These are phyloP conservation scores for Himalopsyche phryganea DNA, from an alignment of 1,140 invertebrate genomes.

Conservation along the genomic window DNA sequence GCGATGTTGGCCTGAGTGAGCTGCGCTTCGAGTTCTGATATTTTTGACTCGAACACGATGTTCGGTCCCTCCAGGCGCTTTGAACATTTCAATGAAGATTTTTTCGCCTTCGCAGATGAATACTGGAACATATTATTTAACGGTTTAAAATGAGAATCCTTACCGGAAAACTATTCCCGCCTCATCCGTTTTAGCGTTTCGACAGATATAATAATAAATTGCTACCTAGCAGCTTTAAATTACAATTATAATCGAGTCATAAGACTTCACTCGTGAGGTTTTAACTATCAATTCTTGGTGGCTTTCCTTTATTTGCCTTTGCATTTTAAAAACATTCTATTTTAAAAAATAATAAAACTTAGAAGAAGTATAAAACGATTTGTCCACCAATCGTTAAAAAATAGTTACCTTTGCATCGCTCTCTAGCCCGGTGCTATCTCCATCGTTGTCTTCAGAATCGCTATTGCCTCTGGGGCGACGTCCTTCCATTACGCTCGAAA, in stretches of 20 bases:
- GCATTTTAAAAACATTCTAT: too few species aligned
- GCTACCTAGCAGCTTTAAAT: not conserved
- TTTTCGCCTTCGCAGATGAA: conserved; percentile 31
- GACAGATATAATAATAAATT: too few species aligned
- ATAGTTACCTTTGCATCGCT: conserved; percentile 45
- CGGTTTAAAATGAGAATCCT: too few species aligned
- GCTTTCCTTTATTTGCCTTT: too few species aligned
- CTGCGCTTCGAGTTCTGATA: conserved; percentile 79
- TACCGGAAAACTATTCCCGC: conserved; percentile 4
- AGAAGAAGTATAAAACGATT: too few species aligned
- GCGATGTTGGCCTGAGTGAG: conserved; percentile 73
- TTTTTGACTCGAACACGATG: conserved; percentile 76
- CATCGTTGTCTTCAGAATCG: conserved; percentile 51
- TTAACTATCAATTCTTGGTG: too few species aligned
- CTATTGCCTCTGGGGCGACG: conserved; percentile 37
- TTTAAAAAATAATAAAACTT: too few species aligned
- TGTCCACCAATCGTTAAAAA: too few species aligned
- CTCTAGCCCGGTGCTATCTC: conserved; percentile 46
- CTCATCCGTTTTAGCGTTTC: not conserved
- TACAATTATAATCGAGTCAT: too few species aligned
- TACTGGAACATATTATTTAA: conserved; percentile 18
- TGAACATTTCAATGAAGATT: conserved; percentile 39
- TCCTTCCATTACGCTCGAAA: conserved; percentile 44
- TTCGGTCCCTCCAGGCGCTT: conserved; percentile 54
- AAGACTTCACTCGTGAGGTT: too few species aligned